Evolutionary conservation across 2,113 vertebrate species (phyloP).

Genomic region (Psittacula cyanocephala): DNA sequence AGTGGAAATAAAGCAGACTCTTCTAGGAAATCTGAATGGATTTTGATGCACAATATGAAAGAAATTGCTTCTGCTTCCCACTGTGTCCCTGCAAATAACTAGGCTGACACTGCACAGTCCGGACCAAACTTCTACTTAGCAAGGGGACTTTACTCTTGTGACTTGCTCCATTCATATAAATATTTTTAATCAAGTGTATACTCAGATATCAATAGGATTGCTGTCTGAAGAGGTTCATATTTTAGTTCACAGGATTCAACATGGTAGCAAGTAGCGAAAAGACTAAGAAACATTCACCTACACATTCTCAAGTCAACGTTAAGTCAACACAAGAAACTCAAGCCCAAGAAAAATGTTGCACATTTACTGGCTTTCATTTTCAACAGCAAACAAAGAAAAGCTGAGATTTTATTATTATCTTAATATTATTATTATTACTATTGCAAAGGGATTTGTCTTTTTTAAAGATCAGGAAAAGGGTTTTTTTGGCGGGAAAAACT

Average conservation of each 20-base stretch:
- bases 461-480: not conserved
- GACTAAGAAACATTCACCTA: not conserved
- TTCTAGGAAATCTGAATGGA: conserved; percentile 66
- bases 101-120: not conserved
- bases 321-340: not conserved
- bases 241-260: not conserved
- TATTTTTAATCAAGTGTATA: not conserved
- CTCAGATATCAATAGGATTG: not conserved
- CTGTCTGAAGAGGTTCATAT: not conserved
- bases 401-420: not conserved
- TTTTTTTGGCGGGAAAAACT: rapidly evolving
- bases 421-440: not conserved
- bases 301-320: not conserved
- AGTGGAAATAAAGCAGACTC: conserved; percentile 61
- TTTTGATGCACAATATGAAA: conserved; percentile 51
- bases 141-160: not conserved
- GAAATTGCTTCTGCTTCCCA: conserved; percentile 43
- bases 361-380: not conserved
- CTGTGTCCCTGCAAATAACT: conserved; percentile 11
- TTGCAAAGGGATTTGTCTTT: not conserved
- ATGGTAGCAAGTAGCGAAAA: not conserved
- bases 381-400: not conserved
- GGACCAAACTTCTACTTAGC: not conserved
- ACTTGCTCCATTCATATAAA: not conserved
- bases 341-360: not conserved